These are phyloP conservation scores for Machimus rusticus DNA, from an alignment of 2,888 invertebrate genomes.

Conservation along the genomic window DNA sequence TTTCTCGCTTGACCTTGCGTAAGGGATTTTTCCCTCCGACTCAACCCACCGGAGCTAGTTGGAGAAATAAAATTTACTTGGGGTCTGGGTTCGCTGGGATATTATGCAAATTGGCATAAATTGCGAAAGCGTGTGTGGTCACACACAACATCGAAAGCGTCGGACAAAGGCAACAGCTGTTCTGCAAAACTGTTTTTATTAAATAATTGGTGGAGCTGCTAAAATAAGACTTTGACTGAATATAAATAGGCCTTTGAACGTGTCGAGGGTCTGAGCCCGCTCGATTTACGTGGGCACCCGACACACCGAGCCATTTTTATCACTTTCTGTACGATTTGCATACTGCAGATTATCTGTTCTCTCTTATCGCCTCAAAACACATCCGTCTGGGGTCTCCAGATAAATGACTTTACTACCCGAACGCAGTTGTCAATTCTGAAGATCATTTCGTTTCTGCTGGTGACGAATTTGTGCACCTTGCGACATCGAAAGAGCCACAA, in stretches of 20 bases:
- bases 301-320: not conserved
- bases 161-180: slow-evolving; percentile 8
- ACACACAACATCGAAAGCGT: not conserved
- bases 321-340: not conserved
- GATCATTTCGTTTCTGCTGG: not conserved
- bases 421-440: not conserved
- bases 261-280: not conserved
- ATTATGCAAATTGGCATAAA: slow-evolving; percentile 22
- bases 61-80: not conserved
- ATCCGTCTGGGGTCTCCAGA: not conserved
- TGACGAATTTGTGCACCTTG: not conserved
- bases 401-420: not conserved
- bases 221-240: slow-evolving; percentile 2
- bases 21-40: not conserved
- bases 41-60: not conserved
- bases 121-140: slow-evolving; percentile 11
- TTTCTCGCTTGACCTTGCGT: slow-evolving; percentile 20
- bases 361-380: not conserved
- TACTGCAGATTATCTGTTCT: not conserved
- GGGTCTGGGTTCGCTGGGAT: not conserved
- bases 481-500: not conserved
- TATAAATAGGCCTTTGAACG: not conserved
- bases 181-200: slow-evolving; percentile 8
- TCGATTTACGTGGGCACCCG: not conserved
- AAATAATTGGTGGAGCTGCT: slow-evolving; percentile 8